Conservation (phyloP, 2,113 vertebrate genomes). For the Labeo catla region DNA sequence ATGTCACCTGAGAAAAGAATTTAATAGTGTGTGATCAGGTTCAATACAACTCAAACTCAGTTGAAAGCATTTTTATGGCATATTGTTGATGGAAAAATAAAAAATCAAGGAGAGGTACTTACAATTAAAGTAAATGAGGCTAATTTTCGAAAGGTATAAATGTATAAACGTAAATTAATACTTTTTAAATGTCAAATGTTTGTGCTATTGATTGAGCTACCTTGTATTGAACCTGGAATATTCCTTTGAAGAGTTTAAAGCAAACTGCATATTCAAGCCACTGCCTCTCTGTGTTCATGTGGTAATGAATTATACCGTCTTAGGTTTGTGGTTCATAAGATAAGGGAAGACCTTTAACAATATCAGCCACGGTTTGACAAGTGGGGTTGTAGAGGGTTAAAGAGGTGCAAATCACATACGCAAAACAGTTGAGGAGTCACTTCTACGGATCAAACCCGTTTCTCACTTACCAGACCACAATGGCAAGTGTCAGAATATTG, state of each 20-base stretch:
- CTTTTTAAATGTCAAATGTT: not conserved
- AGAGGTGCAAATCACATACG: constrained; percentile 1
- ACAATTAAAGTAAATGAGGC: not conserved
- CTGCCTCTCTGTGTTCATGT: constrained; percentile 2
- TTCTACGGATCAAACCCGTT: constrained; percentile 74
- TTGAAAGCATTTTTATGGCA: not conserved
- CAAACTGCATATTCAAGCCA: not conserved
- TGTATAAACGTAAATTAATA: too few species aligned
- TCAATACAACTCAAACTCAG: not conserved
- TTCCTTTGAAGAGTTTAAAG: not conserved
- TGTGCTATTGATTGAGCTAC: not conserved
- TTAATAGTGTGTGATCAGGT: not conserved
- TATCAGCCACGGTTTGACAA: constrained; percentile 14
- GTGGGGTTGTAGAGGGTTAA: constrained; percentile 36
- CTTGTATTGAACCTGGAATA: not conserved
- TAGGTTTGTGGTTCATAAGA: not conserved
- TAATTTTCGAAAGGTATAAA: too few species aligned
- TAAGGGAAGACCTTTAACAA: constrained; percentile 23
- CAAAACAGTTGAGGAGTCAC: constrained; percentile 28
- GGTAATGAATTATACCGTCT: not conserved
- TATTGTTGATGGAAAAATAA: not conserved
- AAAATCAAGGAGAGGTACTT: not conserved
- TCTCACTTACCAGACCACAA: constrained; percentile 73
- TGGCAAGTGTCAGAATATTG: constrained; percentile 66
- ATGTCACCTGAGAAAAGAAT: not conserved